Percentiles rank a stretch among this genome's conserved stretches.
Conservation (phyloP, 2,113 vertebrate species). For the Heliornis fulica region DNA sequence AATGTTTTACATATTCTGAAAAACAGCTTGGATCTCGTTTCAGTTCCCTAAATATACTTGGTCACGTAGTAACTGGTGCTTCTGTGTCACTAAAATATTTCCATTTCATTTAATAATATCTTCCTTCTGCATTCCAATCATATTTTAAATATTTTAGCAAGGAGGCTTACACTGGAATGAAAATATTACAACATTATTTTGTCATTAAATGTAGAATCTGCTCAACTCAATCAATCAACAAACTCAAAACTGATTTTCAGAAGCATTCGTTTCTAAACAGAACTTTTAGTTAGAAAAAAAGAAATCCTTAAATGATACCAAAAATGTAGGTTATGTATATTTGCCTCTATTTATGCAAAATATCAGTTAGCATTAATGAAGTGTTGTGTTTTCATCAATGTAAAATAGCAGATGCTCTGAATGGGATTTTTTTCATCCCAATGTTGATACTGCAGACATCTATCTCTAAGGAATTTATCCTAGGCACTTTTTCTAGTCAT, state of each 20-base stretch:
- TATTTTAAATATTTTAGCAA: background rate
- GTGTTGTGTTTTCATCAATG: background rate
- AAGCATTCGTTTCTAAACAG: background rate
- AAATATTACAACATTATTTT: slow-evolving; percentile 11
- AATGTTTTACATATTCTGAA: background rate
- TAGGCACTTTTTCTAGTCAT: background rate
- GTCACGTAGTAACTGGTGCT: background rate
- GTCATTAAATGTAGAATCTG: slow-evolving; percentile 13
- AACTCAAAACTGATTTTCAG: background rate
- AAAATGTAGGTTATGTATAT: background rate
- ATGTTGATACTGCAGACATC: background rate
- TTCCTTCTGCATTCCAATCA: background rate
- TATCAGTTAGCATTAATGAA: slow-evolving; percentile 22
- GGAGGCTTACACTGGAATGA: background rate
- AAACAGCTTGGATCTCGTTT: background rate
- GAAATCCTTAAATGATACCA: background rate
- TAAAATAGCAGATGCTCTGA: background rate
- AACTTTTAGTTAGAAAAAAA: background rate
- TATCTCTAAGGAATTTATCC: background rate
- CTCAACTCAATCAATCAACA: slow-evolving; percentile 23
- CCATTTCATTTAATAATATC: slow-evolving; percentile 10
- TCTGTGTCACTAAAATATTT: background rate
- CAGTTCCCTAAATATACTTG: background rate
- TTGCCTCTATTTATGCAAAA: slow-evolving; percentile 27
- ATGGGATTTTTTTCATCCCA: background rate